A percentile compares a stretch with the other conserved stretches of the same genome.
Evolutionary conservation across 1,140 invertebrate species (phyloP).

Genomic region (Drosophila lowei): DNA sequence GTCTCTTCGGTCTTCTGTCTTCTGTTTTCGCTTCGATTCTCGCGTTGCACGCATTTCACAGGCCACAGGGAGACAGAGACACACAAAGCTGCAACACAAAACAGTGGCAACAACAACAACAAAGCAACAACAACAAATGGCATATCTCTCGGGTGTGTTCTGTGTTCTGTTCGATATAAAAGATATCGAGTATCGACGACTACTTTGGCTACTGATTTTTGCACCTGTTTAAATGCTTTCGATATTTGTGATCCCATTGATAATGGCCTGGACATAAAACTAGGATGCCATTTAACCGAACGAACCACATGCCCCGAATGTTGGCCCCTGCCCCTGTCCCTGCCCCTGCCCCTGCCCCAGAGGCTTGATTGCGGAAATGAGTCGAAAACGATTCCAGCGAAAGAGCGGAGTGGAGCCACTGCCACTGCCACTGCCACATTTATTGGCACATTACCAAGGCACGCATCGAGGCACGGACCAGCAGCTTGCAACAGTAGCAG

Average conservation of each 20-base stretch:
- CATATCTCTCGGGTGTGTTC: slow-evolving; percentile 26
- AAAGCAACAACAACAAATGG: slow-evolving; percentile 30
- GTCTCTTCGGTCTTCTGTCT: slow-evolving; percentile 12
- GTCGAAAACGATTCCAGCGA: slow-evolving; percentile 68
- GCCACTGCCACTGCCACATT: slow-evolving; percentile 2
- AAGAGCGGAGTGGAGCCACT: slow-evolving; percentile 19
- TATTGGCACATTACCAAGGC: slow-evolving; percentile 65
- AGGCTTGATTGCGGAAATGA: slow-evolving; percentile 69
- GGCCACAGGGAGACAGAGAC: slow-evolving; percentile 10
- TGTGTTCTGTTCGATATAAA: slow-evolving; percentile 33
- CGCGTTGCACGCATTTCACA: slow-evolving; percentile 78
- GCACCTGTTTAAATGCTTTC: slow-evolving; percentile 71
- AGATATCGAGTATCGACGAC: slow-evolving; percentile 73
- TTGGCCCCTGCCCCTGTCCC: too few species aligned
- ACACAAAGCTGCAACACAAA: slow-evolving; percentile 4
- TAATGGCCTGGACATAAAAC: slow-evolving; percentile 76
- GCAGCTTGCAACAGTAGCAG: slow-evolving; percentile 48
- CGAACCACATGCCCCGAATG: too few species aligned
- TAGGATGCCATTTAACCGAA: slow-evolving; percentile 59
- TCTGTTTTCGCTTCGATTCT: slow-evolving; percentile 27
- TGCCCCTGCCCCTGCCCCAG: not conserved
- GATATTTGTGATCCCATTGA: slow-evolving; percentile 74
- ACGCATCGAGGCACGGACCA: slow-evolving; percentile 57
- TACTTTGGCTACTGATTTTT: slow-evolving; percentile 62
- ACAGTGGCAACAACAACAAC: slow-evolving; percentile 14